Base-by-base conservation (phyloP, 2,888 invertebrate genomes). In the Neria commutata region DNA sequence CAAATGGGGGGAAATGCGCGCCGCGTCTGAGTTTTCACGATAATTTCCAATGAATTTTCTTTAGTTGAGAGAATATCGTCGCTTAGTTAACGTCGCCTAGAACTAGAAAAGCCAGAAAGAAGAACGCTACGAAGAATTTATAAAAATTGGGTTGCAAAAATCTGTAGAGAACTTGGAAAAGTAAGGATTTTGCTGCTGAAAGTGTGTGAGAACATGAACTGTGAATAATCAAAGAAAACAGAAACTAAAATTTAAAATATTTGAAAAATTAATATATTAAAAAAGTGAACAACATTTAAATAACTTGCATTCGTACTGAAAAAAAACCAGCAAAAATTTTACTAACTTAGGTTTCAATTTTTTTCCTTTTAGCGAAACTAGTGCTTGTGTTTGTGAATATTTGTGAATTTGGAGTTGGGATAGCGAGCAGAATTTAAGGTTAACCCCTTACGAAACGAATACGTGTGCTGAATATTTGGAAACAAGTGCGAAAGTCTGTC, bases 51-150 rank as follows among this genome's bases (percentile, higher is more conserved):
- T 66, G 68, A 71, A 70, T 76, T 77, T 76, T 74, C 80, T 80
- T 81, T 79, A 81, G 81, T 81, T 81, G 79, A 81, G 81, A 81
- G 79, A 81, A 81, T 77, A 79, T 77, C 81, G 80, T 81, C 81
- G 81, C 79, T 81, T 78, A 76, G 80, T 79, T 75, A 79, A 81
- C 80, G 78, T 81, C 79, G 77, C 73, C 69, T 45, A 54, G 59
- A 56, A 56, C 61, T 64, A 63, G 29, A 62, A 64, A 68, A 67
- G 57, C 58, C 63, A 61, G 66, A 55, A 58, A 60, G 53, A 57
- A 60, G 11, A 29, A 29, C 11, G 29, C 11, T 29, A 8, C 29
- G 11, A 29, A 11, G 29, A 29, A 29, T 29, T 29, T 29, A 29
- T 29, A 29, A n/a, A n/a, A 54, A 49, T 25, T 23, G 50, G 46